Evolutionary conservation across 2,797 vertebrate species (phyloP), one percentile per base, ranked within the genome.

Genomic region (Astyanax mexicanus): DNA sequence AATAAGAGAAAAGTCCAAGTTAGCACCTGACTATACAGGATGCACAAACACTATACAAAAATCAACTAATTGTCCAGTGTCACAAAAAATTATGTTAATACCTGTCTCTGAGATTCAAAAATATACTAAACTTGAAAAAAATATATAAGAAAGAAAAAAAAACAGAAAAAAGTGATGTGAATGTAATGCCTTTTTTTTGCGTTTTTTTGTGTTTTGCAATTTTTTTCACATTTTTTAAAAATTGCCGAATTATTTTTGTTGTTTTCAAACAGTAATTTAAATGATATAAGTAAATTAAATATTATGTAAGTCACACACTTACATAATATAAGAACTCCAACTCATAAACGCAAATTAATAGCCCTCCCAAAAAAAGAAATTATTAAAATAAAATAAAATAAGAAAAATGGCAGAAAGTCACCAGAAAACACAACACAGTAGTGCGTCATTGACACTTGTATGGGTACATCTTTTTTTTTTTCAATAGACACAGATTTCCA

Each of bases 21-120:
- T 89, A 93, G 92, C 91, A 92, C 93, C 89, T 89, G 89, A 94
- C 94, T 89, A 91, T 92, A 89, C 91, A 91, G 88, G 90, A 88
- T 90, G 92, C 91, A 94, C 93, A 93, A 94, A 91, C 92, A 95
- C 91, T 74, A 89, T 91, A 94, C 89, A 82, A 89, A 88, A 87
- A 89, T 89, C 83, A 62, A 85, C 88, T 92, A 32, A 87, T 72
- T 87, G 92, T 94, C 93, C 91, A 93, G 92, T 92, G 93, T 95
- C 86, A 92, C 93, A 91, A 93, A 94, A 91, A 93, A 94, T 90
- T 89, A 89, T 93, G 92, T 90, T 89, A 95, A 95, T 95, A 94
- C 94, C 93, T 93, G 93, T 94, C 70, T 74, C 87, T 87, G 87
- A 92, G 92, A 88, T 84, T 79, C 88, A 89, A n/a, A n/a, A n/a